phyloP scores from a whole-genome alignment of 2,113 vertebrate genomes.

The Ciconia stormi region DNA sequence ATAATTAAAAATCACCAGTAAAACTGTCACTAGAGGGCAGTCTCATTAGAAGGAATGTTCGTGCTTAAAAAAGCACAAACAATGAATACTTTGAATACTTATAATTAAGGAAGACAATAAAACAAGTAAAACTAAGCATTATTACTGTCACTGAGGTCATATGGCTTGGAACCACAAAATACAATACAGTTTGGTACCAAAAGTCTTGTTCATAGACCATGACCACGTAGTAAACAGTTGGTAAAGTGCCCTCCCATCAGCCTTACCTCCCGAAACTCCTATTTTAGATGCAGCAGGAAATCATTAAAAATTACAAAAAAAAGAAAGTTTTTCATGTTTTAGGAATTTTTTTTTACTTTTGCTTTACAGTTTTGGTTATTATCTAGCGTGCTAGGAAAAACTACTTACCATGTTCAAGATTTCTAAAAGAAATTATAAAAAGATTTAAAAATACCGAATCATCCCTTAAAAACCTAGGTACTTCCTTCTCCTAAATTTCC shows the following conservation, averaged over 20 bases:
- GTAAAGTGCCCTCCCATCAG: background rate
- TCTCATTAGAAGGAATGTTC: background rate
- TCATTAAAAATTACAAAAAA: background rate
- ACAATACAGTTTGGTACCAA: background rate
- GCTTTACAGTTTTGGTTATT: background rate
- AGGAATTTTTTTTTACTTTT: background rate
- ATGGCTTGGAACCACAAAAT: background rate
- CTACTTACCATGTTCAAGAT: background rate
- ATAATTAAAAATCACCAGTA: background rate
- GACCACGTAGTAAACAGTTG: background rate
- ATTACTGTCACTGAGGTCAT: background rate
- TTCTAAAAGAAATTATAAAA: background rate
- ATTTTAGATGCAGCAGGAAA: background rate
- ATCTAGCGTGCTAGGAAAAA: background rate
- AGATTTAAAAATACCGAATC: background rate
- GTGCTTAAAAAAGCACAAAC: background rate
- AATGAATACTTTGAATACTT: background rate
- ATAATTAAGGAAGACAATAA: background rate
- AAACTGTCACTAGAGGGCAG: background rate
- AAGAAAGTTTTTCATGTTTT: background rate
- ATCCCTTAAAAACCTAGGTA: background rate
- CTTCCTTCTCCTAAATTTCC: background rate
- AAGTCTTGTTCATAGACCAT: background rate
- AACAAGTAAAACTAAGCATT: background rate
- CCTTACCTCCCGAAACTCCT: background rate